These are phyloP conservation scores for Gobionotothen gibberifrons DNA, from an alignment of 2,797 vertebrate species.

Conservation along the genomic window DNA sequence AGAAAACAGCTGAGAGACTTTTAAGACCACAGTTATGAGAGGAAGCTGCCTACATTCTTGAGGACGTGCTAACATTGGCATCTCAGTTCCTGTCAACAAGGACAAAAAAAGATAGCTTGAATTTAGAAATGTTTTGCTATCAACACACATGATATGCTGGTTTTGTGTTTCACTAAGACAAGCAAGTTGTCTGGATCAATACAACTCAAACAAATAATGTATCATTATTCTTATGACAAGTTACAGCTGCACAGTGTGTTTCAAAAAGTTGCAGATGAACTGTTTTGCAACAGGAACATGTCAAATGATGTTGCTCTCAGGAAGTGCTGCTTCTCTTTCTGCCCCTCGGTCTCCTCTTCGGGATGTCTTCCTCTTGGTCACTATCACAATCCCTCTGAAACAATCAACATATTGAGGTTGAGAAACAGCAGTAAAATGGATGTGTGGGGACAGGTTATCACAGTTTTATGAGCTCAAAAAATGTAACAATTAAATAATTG, in stretches of 20 bases:
- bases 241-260: conserved; percentile 27
- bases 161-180: conserved; percentile 24
- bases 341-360: conserved; percentile 79
- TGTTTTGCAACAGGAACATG: conserved; percentile 31
- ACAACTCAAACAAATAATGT: conserved; percentile 21
- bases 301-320: conserved; percentile 72
- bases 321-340: conserved; percentile 93
- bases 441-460: conserved; percentile 3
- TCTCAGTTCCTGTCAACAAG: conserved; percentile 46
- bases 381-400: conserved; percentile 92
- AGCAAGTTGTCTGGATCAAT: conserved; percentile 10
- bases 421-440: not conserved
- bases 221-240: conserved; percentile 1
- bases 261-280: conserved; percentile 41
- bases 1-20: conserved; percentile 42
- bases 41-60: conserved; percentile 48
- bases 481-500: not conserved
- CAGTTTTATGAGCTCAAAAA: not conserved
- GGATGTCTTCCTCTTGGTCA: conserved; percentile 89
- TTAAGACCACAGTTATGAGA: conserved; percentile 56
- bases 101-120: conserved; percentile 17
- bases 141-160: conserved; percentile 19
- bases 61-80: conserved; percentile 26
- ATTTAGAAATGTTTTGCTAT: conserved; percentile 31
- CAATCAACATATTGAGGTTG: conserved; percentile 4